Percentiles rank a stretch among this genome's conserved stretches.
Conservation (phyloP, 2,888 invertebrate species). For the Morpho helenor region DNA sequence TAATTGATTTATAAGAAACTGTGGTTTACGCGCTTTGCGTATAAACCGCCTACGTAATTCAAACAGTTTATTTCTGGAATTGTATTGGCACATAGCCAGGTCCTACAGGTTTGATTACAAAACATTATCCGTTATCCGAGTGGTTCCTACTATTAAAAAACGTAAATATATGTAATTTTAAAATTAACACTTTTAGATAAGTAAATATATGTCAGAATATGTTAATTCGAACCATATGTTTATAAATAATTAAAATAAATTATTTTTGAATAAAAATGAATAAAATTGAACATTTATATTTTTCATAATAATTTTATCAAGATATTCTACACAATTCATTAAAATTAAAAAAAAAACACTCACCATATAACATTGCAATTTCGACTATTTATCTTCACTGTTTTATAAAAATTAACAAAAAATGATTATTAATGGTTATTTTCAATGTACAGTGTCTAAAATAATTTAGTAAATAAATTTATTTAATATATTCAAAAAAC, state of each 20-base stretch:
- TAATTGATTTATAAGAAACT: slow-evolving; percentile 4
- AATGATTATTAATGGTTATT: no score
- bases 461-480: background rate
- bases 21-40: slow-evolving; percentile 22
- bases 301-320: no score
- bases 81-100: slow-evolving; percentile 56
- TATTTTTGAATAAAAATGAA: no score
- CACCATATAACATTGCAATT: slow-evolving; percentile 15
- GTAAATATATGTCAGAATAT: no score
- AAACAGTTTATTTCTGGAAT: slow-evolving; percentile 57
- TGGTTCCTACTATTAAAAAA: no score
- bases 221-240: no score
- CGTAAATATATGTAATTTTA: no score
- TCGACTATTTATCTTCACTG: slow-evolving; percentile 12
- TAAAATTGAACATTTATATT: no score
- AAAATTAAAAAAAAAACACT: background rate
- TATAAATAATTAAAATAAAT: no score
- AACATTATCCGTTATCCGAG: slow-evolving; percentile 19
- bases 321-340: no score
- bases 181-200: no score
- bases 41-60: slow-evolving; percentile 29
- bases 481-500: slow-evolving; percentile 1
- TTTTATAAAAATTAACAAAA: background rate
- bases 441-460: no score
- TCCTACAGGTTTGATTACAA: slow-evolving; percentile 48